A percentile compares a stretch with the other conserved stretches of the same genome.
Evolutionary conservation across 2,113 vertebrate species (phyloP).

Genomic region (Vanacampus margaritifer): DNA sequence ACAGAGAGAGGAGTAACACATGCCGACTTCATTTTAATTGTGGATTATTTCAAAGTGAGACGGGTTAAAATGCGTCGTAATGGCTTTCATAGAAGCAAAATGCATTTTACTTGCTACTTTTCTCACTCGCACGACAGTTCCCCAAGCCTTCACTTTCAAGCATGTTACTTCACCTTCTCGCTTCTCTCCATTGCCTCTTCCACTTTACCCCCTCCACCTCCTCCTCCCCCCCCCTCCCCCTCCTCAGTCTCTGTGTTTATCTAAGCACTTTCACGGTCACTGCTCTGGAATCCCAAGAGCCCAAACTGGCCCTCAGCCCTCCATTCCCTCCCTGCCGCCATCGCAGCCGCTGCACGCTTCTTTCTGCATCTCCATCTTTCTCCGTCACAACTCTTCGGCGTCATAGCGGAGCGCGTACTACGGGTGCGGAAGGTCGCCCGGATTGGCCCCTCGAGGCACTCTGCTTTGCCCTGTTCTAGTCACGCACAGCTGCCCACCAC

Average conservation of each 20-base stretch:
- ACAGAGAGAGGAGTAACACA: background rate
- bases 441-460: conserved; percentile 49
- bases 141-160: conserved; percentile 40
- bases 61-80: background rate
- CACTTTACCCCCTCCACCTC: conserved; percentile 26
- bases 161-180: conserved; percentile 43
- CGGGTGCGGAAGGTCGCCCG: conserved; percentile 50
- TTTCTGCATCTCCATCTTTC: conserved; percentile 68
- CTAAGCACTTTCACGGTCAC: conserved; percentile 83
- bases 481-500: conserved; percentile 57
- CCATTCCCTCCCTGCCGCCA: conserved; percentile 30
- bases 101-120: background rate
- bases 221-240: conserved; percentile 12
- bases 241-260: conserved; percentile 73
- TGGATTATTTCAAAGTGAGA: background rate
- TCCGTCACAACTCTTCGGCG: conserved; percentile 68
- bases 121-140: background rate
- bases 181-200: conserved; percentile 35
- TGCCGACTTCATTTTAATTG: background rate
- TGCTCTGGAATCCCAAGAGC: conserved; percentile 78
- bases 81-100: background rate
- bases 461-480: conserved; percentile 69
- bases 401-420: conserved; percentile 58
- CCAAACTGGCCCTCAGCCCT: conserved; percentile 63
- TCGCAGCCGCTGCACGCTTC: conserved; percentile 44